phyloP scores from a whole-genome alignment of 2,113 vertebrate species.

The Saccopteryx leptura region DNA sequence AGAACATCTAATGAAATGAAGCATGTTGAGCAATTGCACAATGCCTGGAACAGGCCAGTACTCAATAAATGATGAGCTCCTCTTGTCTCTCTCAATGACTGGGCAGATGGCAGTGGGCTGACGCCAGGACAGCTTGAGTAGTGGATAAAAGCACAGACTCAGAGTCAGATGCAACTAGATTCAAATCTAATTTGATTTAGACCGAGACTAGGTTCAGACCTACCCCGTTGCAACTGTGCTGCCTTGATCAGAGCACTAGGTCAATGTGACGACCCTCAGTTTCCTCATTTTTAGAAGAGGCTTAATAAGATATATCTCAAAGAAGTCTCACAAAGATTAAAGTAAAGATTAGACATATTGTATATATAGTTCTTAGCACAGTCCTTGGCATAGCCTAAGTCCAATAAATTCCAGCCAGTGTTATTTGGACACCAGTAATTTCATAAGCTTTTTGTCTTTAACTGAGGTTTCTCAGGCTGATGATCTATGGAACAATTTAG shows the following conservation, averaged over 20 bases:
- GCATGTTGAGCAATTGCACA: neutral
- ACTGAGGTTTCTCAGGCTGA: neutral
- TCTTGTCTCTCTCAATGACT: neutral
- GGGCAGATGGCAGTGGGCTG: too few relatives aligned
- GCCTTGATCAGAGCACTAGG: neutral
- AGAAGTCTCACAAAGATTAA: neutral
- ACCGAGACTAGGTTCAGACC: neutral
- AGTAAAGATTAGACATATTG: neutral
- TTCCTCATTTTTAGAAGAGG: constrained; percentile 38
- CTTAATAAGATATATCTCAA: constrained; percentile 25
- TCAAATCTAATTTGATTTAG: neutral
- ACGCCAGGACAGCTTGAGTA: neutral
- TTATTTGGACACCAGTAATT: neutral
- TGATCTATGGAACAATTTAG: constrained; percentile 43
- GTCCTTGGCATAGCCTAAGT: neutral
- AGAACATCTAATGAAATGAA: constrained; percentile 10
- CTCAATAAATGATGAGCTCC: neutral
- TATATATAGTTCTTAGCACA: neutral
- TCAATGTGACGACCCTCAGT: neutral
- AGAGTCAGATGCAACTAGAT: neutral
- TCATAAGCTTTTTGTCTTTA: neutral
- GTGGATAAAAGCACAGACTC: neutral
- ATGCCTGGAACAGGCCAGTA: too few relatives aligned
- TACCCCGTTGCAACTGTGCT: neutral
- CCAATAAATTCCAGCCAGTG: neutral